Base-by-base conservation (phyloP, 2,888 invertebrate species). In the Spatulosminthurus flaviceps region DNA sequence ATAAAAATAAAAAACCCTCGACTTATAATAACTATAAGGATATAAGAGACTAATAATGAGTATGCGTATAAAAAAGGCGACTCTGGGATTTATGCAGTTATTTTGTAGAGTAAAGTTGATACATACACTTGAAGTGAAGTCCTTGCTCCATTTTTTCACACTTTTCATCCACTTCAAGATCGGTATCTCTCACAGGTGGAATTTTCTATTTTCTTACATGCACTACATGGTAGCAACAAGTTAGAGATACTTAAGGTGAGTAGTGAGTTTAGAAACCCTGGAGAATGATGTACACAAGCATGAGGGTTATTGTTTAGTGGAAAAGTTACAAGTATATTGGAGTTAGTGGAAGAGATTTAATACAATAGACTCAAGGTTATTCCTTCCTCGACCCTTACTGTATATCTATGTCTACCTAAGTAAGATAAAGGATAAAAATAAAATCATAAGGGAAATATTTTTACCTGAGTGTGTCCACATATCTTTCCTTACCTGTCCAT, bases 141-240 rank as follows among this genome's bases (percentile, higher is more conserved):
- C 72, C 72, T 72, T 72, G 72, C 72, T 72, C 72, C 26, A 72
- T 42, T 42, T 72, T 72, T 72, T 28, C 34, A 51, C 26, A 72
- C 72, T 72, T 72, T 72, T 72, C 72, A 42, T 42, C 22, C 19
- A 67, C 26, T 26, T 29, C 69, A 26, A 69, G 69, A 69, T 69
- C 69, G 69, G 69, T 69, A 69, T 69, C 69, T 69, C 29, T 9
- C 29, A 29, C 69, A 21, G 69, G n/a, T 29, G 69, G 69, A 69
- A 69, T 26, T 4, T 69, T 19, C 11, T 69, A 26, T 66, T 16
- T 66, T 7, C 5, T 34, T 34, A 7, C 9, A 9, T 7, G 34
- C 9, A 51, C 2, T 41, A 13, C 7, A 41, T 41, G 13, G 51
- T 51, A 11, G n/a, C 2, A 11, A 51, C 51, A 51, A 19, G 51